phyloP scores from a whole-genome alignment of 92 coral and sea anemone genomes.

The Heteractis magnifica region DNA sequence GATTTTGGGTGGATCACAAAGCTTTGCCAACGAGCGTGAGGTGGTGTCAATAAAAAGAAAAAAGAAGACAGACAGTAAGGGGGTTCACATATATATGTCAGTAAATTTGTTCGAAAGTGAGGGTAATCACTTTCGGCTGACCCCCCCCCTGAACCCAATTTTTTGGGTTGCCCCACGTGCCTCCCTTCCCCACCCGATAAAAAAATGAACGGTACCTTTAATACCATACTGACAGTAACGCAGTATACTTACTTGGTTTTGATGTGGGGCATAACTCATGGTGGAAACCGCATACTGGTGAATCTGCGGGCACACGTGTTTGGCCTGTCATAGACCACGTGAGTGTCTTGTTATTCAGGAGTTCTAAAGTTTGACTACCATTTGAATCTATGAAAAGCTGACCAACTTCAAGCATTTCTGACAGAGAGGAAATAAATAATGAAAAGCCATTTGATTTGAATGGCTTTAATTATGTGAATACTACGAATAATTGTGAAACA shows the following conservation, averaged over 20 bases:
- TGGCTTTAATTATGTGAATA: not conserved
- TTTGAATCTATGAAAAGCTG: conserved; percentile 37
- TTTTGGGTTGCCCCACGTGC: too few species aligned
- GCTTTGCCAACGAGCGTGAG: too few species aligned
- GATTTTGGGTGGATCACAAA: too few species aligned
- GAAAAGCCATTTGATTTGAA: not conserved
- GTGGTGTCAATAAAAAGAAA: too few species aligned
- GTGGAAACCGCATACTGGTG: conserved; percentile 67
- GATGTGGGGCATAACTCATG: conserved; percentile 46
- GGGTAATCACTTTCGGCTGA: too few species aligned
- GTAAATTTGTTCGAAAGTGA: too few species aligned
- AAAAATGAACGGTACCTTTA: not conserved
- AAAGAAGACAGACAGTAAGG: too few species aligned
- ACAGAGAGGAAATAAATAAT: not conserved
- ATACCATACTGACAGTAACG: not conserved
- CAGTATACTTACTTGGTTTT: conserved; percentile 47
- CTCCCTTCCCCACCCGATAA: too few species aligned
- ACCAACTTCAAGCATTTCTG: conserved; percentile 58
- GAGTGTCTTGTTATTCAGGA: conserved; percentile 41
- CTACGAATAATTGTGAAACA: too few species aligned
- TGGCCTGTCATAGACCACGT: conserved; percentile 59
- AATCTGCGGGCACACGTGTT: conserved; percentile 50
- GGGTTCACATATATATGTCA: too few species aligned
- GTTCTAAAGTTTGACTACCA: conserved; percentile 43
- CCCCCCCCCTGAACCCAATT: too few species aligned